Conservation (phyloP, 2,113 vertebrate genomes). For the Amphiprion ocellaris region DNA sequence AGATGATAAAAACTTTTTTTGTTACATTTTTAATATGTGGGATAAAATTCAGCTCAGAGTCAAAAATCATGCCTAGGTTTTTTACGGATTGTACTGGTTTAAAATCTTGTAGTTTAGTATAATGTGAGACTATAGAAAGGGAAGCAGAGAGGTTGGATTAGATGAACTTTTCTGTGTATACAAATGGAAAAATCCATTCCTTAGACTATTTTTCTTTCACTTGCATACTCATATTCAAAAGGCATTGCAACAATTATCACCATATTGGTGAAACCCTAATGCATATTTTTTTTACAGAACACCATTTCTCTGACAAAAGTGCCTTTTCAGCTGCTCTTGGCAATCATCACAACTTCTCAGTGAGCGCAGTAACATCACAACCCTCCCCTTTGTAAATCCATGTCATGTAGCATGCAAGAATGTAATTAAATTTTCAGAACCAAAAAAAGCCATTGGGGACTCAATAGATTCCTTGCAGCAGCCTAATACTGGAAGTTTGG, state of each 20-base stretch:
- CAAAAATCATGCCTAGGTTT: too few relatives aligned
- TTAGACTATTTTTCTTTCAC: background rate
- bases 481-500: background rate
- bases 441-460: background rate
- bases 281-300: constrained; percentile 9
- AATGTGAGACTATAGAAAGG: background rate
- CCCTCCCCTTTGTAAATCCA: background rate
- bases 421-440: constrained; percentile 4
- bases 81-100: too few relatives aligned
- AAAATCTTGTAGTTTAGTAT: too few relatives aligned
- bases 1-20: too few relatives aligned
- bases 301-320: constrained; percentile 43
- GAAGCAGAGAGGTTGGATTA: background rate
- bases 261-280: background rate
- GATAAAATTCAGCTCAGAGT: too few relatives aligned
- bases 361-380: background rate
- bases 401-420: constrained; percentile 1
- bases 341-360: constrained; percentile 6
- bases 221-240: background rate
- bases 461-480: background rate
- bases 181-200: background rate
- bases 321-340: constrained; percentile 44
- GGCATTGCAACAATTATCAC: constrained; percentile 3
- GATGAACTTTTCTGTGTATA: background rate
- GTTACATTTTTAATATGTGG: too few relatives aligned